A percentile compares a stretch with the other conserved stretches of the same genome.
Evolutionary conservation across 2,113 vertebrate species (phyloP).

Genomic region (Neolamprologus hecqui): DNA sequence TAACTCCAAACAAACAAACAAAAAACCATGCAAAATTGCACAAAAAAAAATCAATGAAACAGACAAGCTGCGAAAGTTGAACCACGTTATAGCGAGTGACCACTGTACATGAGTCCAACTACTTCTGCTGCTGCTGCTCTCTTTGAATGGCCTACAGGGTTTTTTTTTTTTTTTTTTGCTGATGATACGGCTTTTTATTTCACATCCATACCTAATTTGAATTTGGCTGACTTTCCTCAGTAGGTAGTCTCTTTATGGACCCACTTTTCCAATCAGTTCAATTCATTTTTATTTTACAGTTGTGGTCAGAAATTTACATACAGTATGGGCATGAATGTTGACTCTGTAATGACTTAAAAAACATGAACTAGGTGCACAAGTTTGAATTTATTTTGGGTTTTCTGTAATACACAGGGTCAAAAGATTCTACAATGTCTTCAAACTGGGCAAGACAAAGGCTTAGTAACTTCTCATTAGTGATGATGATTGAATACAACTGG

Average conservation of each 20-base stretch:
- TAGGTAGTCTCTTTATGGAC: not conserved
- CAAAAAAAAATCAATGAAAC: not conserved
- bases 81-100: not conserved
- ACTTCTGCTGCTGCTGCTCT: not conserved
- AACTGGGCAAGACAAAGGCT: not conserved
- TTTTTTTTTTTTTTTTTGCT: not conserved
- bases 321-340: not conserved
- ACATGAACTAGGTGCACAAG: not conserved
- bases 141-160: not conserved
- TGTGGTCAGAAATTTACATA: not conserved
- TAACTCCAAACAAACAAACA: not conserved
- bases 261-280: not conserved
- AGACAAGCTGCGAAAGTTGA: not conserved
- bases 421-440: not conserved
- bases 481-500: not conserved
- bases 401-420: not conserved
- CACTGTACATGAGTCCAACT: rapidly evolving
- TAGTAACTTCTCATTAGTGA: not conserved
- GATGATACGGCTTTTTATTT: not conserved
- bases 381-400: not conserved
- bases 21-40: not conserved
- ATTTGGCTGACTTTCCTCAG: not conserved
- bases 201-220: not conserved
- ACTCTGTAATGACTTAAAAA: not conserved
- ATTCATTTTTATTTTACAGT: not conserved